phyloP scores from a whole-genome alignment of 2,888 invertebrate species.

The Aspidapion aeneum region DNA sequence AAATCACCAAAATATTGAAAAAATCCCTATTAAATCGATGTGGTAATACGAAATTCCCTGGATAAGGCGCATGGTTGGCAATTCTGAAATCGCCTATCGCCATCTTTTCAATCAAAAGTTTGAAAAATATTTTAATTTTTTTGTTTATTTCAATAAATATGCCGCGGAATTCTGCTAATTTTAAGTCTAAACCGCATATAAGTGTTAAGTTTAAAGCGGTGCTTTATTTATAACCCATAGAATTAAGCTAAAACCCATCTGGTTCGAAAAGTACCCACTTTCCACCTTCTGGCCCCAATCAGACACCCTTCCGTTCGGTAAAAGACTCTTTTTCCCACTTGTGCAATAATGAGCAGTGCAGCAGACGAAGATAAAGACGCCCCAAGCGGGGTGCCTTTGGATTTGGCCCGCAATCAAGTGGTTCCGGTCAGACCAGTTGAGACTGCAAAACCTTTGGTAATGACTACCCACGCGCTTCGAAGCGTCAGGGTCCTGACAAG shows the following conservation, averaged over 20 bases:
- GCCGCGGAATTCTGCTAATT: neutral
- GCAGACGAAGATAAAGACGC: slow-evolving; percentile 55
- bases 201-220: neutral
- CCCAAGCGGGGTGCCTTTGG: slow-evolving; percentile 55
- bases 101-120: neutral
- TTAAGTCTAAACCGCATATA: neutral
- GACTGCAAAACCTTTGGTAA: slow-evolving; percentile 42
- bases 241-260: neutral
- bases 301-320: neutral
- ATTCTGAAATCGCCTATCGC: neutral
- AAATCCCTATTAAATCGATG: neutral
- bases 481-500: slow-evolving; percentile 44
- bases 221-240: neutral
- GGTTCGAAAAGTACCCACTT: neutral
- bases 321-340: neutral
- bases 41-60: neutral
- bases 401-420: slow-evolving; percentile 52
- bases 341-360: slow-evolving; percentile 43
- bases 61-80: neutral
- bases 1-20: neutral
- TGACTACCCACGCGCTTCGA: slow-evolving; percentile 44
- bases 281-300: neutral
- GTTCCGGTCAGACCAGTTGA: slow-evolving; percentile 51
- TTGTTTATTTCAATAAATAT: slow-evolving; percentile 3
- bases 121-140: neutral